Base-by-base conservation (phyloP, 2,888 invertebrate genomes). In the Meloe dianella region DNA sequence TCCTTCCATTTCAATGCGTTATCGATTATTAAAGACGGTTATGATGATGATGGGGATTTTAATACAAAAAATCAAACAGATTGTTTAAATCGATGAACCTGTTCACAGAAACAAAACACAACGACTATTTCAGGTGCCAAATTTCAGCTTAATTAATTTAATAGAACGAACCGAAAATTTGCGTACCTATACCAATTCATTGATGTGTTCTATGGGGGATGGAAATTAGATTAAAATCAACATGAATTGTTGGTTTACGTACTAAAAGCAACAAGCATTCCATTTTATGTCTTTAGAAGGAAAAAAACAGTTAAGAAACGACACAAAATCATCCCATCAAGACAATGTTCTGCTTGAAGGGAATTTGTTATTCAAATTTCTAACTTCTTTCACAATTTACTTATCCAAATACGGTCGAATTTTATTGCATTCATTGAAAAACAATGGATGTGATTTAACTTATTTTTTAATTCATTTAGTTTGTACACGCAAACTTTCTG, bases 101-200 rank as follows among this genome's bases (percentile, higher is more conserved):
- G 20, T 20, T 47, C 20, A 20, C 20, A 20, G 17, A 6, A 35
- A 12, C 35, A 35, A 32, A 10, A 12, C 35, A n/a, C n/a, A 1
- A 9, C 20, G 47, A 8, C 20, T 14, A 14, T 35, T 35, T 20
- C 20, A 22, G 8, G 10, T 47, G 10, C 10, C 47, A 10, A n/a
- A n/a, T 47, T 47, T 47, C 47, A 47, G 20, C 47, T 47, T 47
- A 47, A 47, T 47, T 47, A 47, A 47, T 20, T 47, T 47, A 10
- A 47, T 20, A 20, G 47, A 22, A 10, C 3, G 3, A 3, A 7
- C 12, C 9, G 8, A 22, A 47, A 47, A 47, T 47, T 10, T 47
- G 41, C 41, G 41, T 41, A 8, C 35, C 12, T 35, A 12, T 41
- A 1, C 8, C 4, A n/a, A 9, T 32, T 32, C 32, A 35, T 2